phyloP scores from a whole-genome alignment of 2,797 vertebrate genomes.

The Rhinatrema bivittatum region DNA sequence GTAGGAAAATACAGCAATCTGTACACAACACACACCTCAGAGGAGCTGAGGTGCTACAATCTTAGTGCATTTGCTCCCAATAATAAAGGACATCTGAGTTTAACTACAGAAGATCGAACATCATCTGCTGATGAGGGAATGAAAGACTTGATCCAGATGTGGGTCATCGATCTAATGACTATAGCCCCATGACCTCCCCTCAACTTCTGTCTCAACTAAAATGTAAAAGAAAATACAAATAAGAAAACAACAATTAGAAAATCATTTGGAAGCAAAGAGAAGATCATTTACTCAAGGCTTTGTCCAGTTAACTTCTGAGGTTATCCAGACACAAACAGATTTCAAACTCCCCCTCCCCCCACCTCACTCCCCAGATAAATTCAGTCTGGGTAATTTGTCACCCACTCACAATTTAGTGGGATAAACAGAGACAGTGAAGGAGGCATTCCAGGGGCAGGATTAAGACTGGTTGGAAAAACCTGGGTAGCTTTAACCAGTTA shows the following conservation, averaged over 20 bases:
- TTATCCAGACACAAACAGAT: neutral
- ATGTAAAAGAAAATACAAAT: conserved; percentile 30
- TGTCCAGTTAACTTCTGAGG: too few relatives aligned
- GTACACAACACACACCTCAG: conserved; percentile 39
- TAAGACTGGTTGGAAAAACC: too few relatives aligned
- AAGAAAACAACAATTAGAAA: conserved; percentile 7
- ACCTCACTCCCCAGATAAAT: too few relatives aligned
- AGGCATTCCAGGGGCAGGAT: too few relatives aligned
- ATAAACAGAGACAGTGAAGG: too few relatives aligned
- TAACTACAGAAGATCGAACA: conserved; percentile 59
- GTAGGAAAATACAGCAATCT: conserved; percentile 47
- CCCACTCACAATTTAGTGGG: too few relatives aligned
- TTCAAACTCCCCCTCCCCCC: too few relatives aligned
- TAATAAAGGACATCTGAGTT: conserved; percentile 66
- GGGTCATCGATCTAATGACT: conserved; percentile 54
- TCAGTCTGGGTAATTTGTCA: too few relatives aligned
- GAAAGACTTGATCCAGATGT: conserved; percentile 61
- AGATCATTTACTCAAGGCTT: neutral
- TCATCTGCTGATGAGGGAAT: conserved; percentile 57
- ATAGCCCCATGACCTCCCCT: conserved; percentile 62
- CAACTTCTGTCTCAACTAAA: conserved; percentile 57
- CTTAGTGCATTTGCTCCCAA: conserved; percentile 61
- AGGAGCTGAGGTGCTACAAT: conserved; percentile 40
- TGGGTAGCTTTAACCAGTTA: too few relatives aligned
- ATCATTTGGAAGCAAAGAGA: neutral